These are phyloP conservation scores for Nebria ingens DNA, from an alignment of 1,140 invertebrate genomes.

Conservation along the genomic window DNA sequence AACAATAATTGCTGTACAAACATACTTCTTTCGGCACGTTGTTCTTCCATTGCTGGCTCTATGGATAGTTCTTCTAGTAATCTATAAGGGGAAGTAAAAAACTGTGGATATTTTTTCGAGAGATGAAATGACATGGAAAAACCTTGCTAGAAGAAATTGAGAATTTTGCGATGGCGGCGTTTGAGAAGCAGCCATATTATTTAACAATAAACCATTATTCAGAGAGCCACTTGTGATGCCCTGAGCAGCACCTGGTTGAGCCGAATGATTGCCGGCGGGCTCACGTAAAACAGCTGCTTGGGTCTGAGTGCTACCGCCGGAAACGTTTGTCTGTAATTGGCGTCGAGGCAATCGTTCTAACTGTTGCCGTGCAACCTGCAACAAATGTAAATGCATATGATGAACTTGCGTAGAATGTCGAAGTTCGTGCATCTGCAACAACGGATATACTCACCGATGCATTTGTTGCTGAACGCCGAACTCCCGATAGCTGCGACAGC, in stretches of 20 bases:
- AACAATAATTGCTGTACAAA: conserved; percentile 10
- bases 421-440: conserved; percentile 76
- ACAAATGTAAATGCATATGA: conserved; percentile 18
- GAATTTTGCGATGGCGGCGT: conserved; percentile 25
- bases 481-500: conserved; percentile 83
- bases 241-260: conserved; percentile 11
- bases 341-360: conserved; percentile 76
- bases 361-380: conserved; percentile 68
- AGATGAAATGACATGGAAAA: conserved; percentile 13
- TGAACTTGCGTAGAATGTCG: conserved; percentile 11
- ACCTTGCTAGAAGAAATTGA: conserved; percentile 34
- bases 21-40: not conserved
- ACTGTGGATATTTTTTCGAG: not conserved
- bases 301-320: conserved; percentile 24
- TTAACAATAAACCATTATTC: conserved; percentile 22
- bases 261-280: conserved; percentile 19
- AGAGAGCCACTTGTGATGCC: conserved; percentile 22
- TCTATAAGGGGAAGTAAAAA: not conserved
- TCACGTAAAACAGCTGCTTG: conserved; percentile 21
- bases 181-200: conserved; percentile 21
- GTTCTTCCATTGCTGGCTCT: not conserved
- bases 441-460: conserved; percentile 45
- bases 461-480: conserved; percentile 55
- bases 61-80: not conserved
- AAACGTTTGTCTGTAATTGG: conserved; percentile 39